Evolutionary conservation across 2,113 vertebrate species (phyloP), one percentile per base, ranked within the genome.

Genomic region (Heterochromis multidens): DNA sequence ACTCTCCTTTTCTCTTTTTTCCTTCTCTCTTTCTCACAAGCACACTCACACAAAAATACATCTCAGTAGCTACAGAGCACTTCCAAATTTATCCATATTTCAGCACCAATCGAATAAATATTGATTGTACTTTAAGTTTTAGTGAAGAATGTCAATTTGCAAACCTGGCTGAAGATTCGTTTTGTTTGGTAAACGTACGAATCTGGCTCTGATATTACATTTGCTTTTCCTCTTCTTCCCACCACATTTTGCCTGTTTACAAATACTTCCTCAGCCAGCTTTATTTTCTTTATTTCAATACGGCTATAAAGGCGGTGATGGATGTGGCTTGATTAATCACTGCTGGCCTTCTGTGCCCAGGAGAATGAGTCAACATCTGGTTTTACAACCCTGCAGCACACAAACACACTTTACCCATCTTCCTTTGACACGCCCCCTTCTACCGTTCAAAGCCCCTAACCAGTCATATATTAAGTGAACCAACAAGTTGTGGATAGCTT

Each of bases 301-400:
- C 83, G 79, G 90, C 89, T 65, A 87, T 91, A 93, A 91, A 93
- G 72, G 54, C 81, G 25, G 65, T 90, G 91, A 93, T 86, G 87
- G 88, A 94, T 85, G 85, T 63, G 83, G 70, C 77, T 81, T 54
- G 33, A 82, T 86, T 80, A 72, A 90, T 92, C 87, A 46, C 65
- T 77, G 62, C 65, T 58, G 82, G 83, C 70, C 76, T n/a, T 80
- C 76, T 82, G 88, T 77, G 82, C 80, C 46, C 80, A 35, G 76
- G 54, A 88, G 90, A 91, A 83, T 25, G 49, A 89, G 89, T 90
- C 82, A 90, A 94, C 94, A 95, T 95, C 92, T 94, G 93, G 91
- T 87, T 92, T 92, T 88, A 89, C 60, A 80, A 81, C 92, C 61
- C 60, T 2, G 63, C 79, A 23, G 25, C 70, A 31, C 72, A 70